Evolutionary conservation across 2,888 invertebrate genomes (phyloP), one percentile per base, ranked within the genome.

Genomic region (Gasteruption jaculator): DNA sequence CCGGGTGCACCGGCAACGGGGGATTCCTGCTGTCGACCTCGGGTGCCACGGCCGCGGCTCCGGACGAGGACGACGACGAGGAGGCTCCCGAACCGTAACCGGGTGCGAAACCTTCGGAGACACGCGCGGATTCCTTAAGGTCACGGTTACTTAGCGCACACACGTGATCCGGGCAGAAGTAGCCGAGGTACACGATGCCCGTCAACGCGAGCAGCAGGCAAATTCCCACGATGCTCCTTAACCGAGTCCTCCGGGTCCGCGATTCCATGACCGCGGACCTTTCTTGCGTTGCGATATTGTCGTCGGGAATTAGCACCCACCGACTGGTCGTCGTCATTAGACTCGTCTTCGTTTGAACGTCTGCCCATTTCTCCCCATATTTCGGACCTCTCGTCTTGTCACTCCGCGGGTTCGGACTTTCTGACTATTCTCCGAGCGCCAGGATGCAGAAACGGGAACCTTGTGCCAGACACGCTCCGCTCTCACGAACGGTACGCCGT

Each of bases 151-250:
- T 81, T 51, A 86, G 69, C 30, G 86, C 86, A 72, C 86, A 86
- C 55, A 86, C 85, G 81, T 87, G 86, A 71, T 91, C 90, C 52
- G 89, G 88, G 69, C 90, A 91, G 67, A 90, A 90, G 72, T 90
- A 91, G 62, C 91, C 90, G 70, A 91, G 86, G 61, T 88, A 91
- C 57, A 91, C 81, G 72, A 91, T 89, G 54, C 91, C 89, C 68
- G 86, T 85, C 52, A 91, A 78, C 56, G 88, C 86, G 63, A 91
- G 78, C 60, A 85, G 78, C 64, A 90, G 77, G 74, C 90, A 90
- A 73, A 90, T 80, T 63, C 87, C 77, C 65, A 85, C 84, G 69
- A 88, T 82, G 75, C 83, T 83, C 68, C 86, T 82, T 67, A 89
- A 77, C 53, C 67, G 71, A 51, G 63, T 67, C 73, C 81, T 84